phyloP scores from a whole-genome alignment of 2,797 vertebrate genomes.

The Apogon hyalosoma region DNA sequence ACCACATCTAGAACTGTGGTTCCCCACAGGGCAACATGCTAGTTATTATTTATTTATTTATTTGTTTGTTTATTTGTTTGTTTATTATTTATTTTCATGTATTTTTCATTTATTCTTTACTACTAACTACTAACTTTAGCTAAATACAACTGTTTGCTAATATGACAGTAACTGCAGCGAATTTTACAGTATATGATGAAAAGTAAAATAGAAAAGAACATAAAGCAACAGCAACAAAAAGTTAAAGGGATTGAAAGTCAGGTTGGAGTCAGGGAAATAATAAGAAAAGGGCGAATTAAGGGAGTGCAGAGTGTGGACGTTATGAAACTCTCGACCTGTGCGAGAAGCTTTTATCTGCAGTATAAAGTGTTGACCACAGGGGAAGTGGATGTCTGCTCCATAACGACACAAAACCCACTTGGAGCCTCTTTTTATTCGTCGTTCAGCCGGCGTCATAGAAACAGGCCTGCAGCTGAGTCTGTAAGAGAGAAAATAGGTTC shows the following conservation, averaged over 20 bases:
- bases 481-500: conserved; percentile 22
- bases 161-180: too few species aligned
- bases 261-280: background rate
- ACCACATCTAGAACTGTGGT: too few species aligned
- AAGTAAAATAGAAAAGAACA: background rate
- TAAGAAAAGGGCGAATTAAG: background rate
- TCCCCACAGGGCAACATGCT: too few species aligned
- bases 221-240: background rate
- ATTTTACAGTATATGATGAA: too few species aligned
- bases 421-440: conserved; percentile 17
- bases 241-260: background rate
- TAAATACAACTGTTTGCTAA: too few species aligned
- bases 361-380: conserved; percentile 6
- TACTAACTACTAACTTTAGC: too few species aligned
- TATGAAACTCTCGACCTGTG: conserved; percentile 19
- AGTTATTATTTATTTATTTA: too few species aligned
- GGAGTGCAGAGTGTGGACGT: background rate
- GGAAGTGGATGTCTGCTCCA: background rate
- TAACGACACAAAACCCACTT: background rate
- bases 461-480: conserved; percentile 30
- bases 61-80: too few species aligned
- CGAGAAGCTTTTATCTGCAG: conserved; percentile 44
- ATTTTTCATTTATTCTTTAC: too few species aligned
- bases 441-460: conserved; percentile 4
- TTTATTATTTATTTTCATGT: too few species aligned